These are phyloP conservation scores for Platalea minor DNA, from an alignment of 2,797 vertebrate genomes.

Conservation along the genomic window DNA sequence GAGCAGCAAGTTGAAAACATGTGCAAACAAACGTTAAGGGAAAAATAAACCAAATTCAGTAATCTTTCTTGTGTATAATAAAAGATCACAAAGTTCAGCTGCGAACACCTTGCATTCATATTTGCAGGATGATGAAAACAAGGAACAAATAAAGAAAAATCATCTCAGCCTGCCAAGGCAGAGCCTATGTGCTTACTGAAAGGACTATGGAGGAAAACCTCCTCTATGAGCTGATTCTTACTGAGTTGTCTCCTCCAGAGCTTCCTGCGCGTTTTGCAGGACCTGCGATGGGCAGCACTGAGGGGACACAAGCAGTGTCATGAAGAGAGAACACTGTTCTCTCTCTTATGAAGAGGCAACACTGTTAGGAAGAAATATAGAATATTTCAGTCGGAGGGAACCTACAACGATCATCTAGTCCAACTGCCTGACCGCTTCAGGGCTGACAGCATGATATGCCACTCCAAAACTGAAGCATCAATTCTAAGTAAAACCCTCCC, in stretches of 20 bases:
- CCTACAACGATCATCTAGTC: background rate
- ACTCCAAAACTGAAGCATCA: background rate
- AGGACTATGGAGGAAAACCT: background rate
- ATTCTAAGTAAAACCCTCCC: background rate
- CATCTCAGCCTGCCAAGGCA: background rate
- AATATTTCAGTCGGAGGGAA: background rate
- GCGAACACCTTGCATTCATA: background rate
- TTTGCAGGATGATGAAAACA: background rate
- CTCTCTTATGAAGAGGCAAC: background rate
- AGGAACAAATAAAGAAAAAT: background rate
- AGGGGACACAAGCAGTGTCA: background rate
- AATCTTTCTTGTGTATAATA: background rate
- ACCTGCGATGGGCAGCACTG: background rate
- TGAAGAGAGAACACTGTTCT: background rate
- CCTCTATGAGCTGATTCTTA: background rate
- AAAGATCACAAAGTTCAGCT: background rate
- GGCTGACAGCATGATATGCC: background rate
- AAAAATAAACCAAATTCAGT: background rate
- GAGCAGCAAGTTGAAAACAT: background rate
- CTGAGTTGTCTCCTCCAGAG: background rate
- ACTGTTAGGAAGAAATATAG: background rate
- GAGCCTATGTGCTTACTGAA: background rate
- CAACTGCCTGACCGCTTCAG: background rate
- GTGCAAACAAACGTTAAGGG: background rate
- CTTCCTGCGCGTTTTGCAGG: background rate